phyloP scores from a whole-genome alignment of 2,113 vertebrate genomes.

The Archocentrus centrarchus region DNA sequence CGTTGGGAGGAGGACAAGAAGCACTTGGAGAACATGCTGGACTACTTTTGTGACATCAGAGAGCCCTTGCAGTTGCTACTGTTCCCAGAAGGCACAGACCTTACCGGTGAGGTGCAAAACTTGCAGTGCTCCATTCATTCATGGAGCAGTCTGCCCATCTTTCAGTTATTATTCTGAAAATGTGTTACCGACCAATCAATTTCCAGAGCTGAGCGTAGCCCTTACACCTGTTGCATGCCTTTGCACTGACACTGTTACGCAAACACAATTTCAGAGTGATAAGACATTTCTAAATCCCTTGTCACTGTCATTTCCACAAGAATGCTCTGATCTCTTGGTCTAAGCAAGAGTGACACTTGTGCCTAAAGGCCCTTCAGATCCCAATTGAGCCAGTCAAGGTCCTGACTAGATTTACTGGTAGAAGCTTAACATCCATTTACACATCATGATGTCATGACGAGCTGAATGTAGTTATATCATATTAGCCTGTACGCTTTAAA shows the following conservation, averaged over 20 bases:
- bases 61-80: constrained; percentile 95
- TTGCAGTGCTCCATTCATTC: neutral
- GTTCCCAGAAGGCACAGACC: constrained; percentile 98
- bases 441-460: constrained; percentile 50
- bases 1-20: constrained; percentile 92
- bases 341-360: constrained; percentile 29
- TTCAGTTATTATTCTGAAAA: constrained; percentile 13
- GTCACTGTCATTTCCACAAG: constrained; percentile 34
- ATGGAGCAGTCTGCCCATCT: neutral
- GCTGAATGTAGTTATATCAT: constrained; percentile 40
- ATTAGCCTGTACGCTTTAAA: constrained; percentile 29
- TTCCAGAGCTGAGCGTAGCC: neutral
- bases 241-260: constrained; percentile 34
- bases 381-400: constrained; percentile 59
- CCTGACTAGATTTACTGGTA: constrained; percentile 32
- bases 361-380: constrained; percentile 45
- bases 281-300: constrained; percentile 46
- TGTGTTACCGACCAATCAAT: neutral
- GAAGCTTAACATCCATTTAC: constrained; percentile 44
- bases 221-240: constrained; percentile 31
- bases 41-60: constrained; percentile 95
- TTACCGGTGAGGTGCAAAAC: constrained; percentile 86
- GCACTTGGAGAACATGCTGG: constrained; percentile 93
- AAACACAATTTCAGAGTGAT: constrained; percentile 54
- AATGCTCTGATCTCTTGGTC: constrained; percentile 64